These are phyloP conservation scores for Pentalonia nigronervosa DNA, from an alignment of 1,140 invertebrate genomes.

Conservation along the genomic window DNA sequence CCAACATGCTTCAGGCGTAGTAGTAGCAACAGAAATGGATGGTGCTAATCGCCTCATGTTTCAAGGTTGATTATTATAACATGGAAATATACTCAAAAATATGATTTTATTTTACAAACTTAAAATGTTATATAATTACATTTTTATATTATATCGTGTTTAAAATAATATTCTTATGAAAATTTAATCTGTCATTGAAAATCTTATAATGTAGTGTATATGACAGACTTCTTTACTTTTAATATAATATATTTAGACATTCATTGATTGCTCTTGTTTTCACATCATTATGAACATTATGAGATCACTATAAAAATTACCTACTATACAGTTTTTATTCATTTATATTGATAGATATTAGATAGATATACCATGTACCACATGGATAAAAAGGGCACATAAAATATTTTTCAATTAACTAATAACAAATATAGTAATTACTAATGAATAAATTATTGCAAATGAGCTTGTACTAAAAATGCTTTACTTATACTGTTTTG, in stretches of 20 bases:
- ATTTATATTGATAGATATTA: background rate
- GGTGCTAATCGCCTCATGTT: conserved; percentile 64
- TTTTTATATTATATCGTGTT: background rate
- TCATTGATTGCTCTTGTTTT: background rate
- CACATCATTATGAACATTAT: background rate
- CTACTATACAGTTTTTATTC: too few species aligned
- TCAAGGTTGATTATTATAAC: background rate
- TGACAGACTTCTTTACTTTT: background rate
- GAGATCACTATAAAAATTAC: background rate
- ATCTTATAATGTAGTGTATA: background rate
- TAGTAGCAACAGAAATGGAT: conserved; percentile 70
- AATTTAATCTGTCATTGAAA: background rate
- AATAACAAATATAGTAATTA: too few species aligned
- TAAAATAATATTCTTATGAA: background rate
- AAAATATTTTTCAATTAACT: too few species aligned
- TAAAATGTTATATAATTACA: background rate
- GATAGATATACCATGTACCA: too few species aligned
- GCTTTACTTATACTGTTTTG: too few species aligned
- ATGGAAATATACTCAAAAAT: background rate
- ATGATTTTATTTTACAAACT: background rate
- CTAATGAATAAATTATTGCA: too few species aligned
- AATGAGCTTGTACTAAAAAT: too few species aligned
- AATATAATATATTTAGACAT: background rate
- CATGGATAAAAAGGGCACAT: too few species aligned
- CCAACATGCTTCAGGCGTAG: conserved; percentile 66